These are phyloP conservation scores for Hephaestus fuliginosus DNA, from an alignment of 2,797 vertebrate genomes.

Conservation along the genomic window DNA sequence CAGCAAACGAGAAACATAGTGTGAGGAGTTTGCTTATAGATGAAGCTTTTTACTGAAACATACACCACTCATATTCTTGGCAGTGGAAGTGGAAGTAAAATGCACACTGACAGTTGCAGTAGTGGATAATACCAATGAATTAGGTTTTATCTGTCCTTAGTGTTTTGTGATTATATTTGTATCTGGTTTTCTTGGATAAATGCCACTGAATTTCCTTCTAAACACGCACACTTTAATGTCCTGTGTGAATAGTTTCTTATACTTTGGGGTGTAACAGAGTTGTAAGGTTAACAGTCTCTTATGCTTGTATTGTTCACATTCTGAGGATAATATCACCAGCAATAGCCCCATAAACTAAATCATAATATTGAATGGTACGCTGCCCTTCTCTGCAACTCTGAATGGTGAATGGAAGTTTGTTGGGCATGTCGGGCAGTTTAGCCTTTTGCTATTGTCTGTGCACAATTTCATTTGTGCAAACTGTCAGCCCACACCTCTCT, in stretches of 20 bases:
- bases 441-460: constrained; percentile 43
- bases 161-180: not conserved
- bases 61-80: not conserved
- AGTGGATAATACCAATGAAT: not conserved
- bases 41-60: no score
- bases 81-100: not conserved
- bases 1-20: no score
- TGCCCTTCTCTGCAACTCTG: constrained; percentile 27
- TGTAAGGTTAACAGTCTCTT: constrained; percentile 53
- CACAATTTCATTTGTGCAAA: constrained; percentile 55
- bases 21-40: no score
- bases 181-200: not conserved
- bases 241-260: constrained; percentile 1
- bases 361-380: constrained; percentile 36
- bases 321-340: constrained; percentile 40
- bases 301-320: constrained; percentile 49
- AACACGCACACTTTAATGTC: constrained; percentile 20
- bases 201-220: not conserved
- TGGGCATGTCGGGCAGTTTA: constrained; percentile 58
- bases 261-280: constrained; percentile 28
- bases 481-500: constrained; percentile 27
- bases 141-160: not conserved
- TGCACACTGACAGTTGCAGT: not conserved
- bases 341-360: constrained; percentile 49
- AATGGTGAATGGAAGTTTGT: constrained; percentile 57